Base-by-base conservation (phyloP, 2,888 invertebrate species). In the Nymphalis c-album region DNA sequence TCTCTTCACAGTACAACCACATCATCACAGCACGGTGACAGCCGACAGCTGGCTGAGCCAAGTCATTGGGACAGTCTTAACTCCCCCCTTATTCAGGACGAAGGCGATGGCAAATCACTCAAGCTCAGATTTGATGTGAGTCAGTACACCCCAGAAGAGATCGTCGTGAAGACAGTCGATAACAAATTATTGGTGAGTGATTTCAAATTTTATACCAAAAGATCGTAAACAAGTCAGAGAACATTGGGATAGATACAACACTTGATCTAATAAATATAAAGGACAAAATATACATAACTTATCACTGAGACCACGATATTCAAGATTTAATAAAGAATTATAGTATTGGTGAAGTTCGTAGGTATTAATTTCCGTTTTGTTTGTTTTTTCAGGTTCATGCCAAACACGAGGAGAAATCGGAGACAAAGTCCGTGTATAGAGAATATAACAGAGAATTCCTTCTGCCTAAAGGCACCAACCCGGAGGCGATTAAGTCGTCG, bases 391-490 rank as follows among this genome's bases (percentile, higher is more conserved):
- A 98, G 98, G 98, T 98, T 62, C 98, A 98, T 85, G 99, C 99
- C 72, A 98, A 98, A 91, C 99, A 99, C 92, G 98, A 99, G 90
- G 99, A 99, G 92, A 98, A 98, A 92, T 95, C 97, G 63, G 98
- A 98, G 90, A 97, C 97, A 84, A 98, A 98, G 93, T 97, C 98
- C 55, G 98, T 98, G 72, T 99, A 98, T 94, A 95, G 98, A 91
- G 99, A 99, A 91, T 99, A 99, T 95, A 98, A 98, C 91, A 95
- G 98, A 76, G 98, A 98, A 92, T 99, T 99, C 94, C 94, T 98
- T 86, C 93, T 99, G 86, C 99, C 99, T 7, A 97, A 98, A 89
- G 98, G 98, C 79, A 98, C 98, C 69, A 98, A 98, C 90, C 98
- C 98, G 0, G 99, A 99, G 92, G 95, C 95, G 75, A 98, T 99